Evolutionary conservation across 2,113 vertebrate genomes (phyloP).

Genomic region (Ammospiza caudacuta): DNA sequence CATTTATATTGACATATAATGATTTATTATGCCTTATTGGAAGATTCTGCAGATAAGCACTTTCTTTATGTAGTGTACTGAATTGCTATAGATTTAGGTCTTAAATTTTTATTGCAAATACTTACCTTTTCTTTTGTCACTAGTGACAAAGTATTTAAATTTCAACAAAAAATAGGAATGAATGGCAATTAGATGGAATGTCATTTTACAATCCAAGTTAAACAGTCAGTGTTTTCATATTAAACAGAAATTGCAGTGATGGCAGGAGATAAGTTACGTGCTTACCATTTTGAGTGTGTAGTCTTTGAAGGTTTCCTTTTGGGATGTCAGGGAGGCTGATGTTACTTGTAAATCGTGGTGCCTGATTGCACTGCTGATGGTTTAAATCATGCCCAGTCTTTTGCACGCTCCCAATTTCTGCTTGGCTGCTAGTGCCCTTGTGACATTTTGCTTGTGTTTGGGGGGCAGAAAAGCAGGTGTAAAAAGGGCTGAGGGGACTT

Average conservation of each 20-base stretch:
- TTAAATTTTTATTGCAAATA: conserved; percentile 38
- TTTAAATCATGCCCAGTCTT: conserved; percentile 16
- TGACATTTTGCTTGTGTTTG: conserved; percentile 48
- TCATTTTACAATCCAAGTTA: conserved; percentile 57
- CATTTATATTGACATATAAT: conserved; percentile 41
- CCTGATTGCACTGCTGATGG: conserved; percentile 3
- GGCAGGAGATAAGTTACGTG: conserved; percentile 17
- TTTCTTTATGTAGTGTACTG: conserved; percentile 1
- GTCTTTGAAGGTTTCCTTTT: conserved; percentile 46
- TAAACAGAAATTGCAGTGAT: conserved; percentile 25
- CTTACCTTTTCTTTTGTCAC: neutral
- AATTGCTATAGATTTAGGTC: conserved; percentile 23
- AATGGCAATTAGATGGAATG: neutral
- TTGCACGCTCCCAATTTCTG: neutral
- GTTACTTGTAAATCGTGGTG: conserved; percentile 34
- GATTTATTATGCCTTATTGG: conserved; percentile 49
- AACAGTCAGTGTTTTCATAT: conserved; percentile 20
- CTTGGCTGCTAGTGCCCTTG: neutral
- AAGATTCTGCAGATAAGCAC: conserved; percentile 41
- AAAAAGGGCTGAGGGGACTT: conserved; percentile 32
- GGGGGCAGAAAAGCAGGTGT: neutral
- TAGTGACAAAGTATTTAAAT: neutral
- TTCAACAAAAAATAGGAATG: neutral
- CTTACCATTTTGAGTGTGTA: conserved; percentile 25
- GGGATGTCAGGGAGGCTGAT: neutral